phyloP scores from a whole-genome alignment of 92 coral and sea anemone species.

The Blastomussa wellsi region DNA sequence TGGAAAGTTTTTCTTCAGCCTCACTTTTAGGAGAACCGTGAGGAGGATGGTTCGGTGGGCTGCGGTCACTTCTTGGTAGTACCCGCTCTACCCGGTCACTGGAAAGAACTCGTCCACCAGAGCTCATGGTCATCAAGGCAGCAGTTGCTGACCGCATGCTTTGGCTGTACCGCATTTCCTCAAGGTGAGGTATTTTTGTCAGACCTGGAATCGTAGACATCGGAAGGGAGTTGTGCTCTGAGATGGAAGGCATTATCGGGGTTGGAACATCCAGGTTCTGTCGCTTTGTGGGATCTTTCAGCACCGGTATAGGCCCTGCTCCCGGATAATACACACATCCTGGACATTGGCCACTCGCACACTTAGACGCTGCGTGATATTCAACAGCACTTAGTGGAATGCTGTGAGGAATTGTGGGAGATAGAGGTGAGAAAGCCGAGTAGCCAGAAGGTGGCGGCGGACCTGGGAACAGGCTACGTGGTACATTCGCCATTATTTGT shows the following conservation, averaged over 20 bases:
- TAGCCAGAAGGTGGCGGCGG: constrained; percentile 64
- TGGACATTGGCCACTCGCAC: constrained; percentile 78
- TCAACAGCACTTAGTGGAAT: constrained; percentile 74
- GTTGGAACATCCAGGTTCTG: constrained; percentile 51
- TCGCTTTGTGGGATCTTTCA: constrained; percentile 56
- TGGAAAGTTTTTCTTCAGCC: constrained; percentile 35
- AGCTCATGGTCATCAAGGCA: constrained; percentile 84
- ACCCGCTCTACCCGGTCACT: constrained; percentile 35
- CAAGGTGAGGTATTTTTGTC: constrained; percentile 48
- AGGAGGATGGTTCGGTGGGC: constrained; percentile 34
- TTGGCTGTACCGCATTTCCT: constrained; percentile 66
- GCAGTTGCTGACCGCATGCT: constrained; percentile 83
- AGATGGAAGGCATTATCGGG: constrained; percentile 50
- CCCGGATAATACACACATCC: constrained; percentile 83
- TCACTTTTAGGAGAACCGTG: constrained; percentile 38
- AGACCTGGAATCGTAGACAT: constrained; percentile 36
- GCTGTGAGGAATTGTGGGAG: constrained; percentile 73
- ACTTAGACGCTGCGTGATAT: constrained; percentile 65
- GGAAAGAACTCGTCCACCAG: constrained; percentile 41
- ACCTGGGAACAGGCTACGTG: constrained; percentile 60
- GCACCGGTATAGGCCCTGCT: constrained; percentile 64
- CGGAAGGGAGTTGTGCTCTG: constrained; percentile 60
- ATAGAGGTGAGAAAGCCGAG: constrained; percentile 78
- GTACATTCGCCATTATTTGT: constrained; percentile 56
- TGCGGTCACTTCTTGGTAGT: constrained; percentile 20